Conservation (phyloP, 2,888 invertebrate genomes). For the Tipula unca region DNA sequence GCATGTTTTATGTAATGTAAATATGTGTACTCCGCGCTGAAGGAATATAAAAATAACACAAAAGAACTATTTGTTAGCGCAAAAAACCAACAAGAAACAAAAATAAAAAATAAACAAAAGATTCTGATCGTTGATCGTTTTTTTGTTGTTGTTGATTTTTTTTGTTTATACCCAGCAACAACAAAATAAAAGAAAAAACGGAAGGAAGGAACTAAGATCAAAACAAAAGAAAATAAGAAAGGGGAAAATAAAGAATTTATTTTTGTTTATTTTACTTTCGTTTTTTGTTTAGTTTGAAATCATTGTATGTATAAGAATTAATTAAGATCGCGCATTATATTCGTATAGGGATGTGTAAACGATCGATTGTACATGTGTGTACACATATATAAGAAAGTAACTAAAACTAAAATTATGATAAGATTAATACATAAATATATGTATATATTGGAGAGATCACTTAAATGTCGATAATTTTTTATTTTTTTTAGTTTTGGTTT, state of each 20-base stretch:
- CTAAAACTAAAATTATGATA: not conserved
- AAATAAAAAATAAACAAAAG: not conserved
- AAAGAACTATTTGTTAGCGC: not conserved
- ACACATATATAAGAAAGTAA: not conserved
- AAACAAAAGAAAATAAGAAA: not conserved
- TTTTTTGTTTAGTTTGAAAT: not conserved
- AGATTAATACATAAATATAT: not conserved
- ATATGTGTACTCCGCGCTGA: not conserved
- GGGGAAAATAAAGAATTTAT: not conserved
- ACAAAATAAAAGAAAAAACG: not conserved
- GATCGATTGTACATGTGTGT: not conserved
- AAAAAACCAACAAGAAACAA: not conserved
- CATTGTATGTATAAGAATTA: constrained; percentile 1
- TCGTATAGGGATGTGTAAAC: not conserved
- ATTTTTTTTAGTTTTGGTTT: no score
- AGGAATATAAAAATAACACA: not conserved
- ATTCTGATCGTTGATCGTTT: constrained; percentile 1
- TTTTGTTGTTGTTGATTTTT: no score
- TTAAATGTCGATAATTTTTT: not conserved
- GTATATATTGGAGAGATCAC: not conserved
- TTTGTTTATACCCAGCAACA: not conserved
- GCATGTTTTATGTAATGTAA: not conserved
- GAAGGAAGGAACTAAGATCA: not conserved
- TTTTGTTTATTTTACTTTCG: not conserved
- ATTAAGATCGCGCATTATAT: not conserved